phyloP scores from a whole-genome alignment of 2,888 invertebrate species.

The Taenaris catops region DNA sequence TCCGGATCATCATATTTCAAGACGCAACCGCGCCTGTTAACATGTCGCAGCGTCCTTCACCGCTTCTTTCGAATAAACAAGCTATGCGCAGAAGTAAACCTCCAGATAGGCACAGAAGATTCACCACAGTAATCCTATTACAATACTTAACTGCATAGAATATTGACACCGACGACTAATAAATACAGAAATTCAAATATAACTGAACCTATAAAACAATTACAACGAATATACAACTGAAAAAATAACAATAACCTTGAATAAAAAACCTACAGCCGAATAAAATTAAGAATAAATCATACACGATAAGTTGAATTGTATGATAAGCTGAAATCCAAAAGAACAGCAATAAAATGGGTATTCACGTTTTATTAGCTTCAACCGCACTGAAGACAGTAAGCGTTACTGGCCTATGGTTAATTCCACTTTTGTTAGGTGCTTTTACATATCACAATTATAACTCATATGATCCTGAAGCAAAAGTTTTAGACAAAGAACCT shows the following conservation, averaged over 20 bases:
- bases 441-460: constrained; percentile 90
- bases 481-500: constrained; percentile 84
- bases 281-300: too few relatives aligned
- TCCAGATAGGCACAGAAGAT: constrained; percentile 51
- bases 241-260: too few relatives aligned
- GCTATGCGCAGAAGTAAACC: constrained; percentile 63
- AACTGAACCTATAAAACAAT: too few relatives aligned
- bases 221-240: too few relatives aligned
- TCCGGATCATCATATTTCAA: constrained; percentile 24
- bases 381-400: constrained; percentile 89
- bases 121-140: too few relatives aligned
- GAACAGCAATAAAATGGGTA: constrained; percentile 76
- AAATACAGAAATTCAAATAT: too few relatives aligned
- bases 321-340: background rate
- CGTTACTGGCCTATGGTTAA: constrained; percentile 89
- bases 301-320: background rate
- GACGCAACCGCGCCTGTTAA: constrained; percentile 38
- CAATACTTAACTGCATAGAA: too few relatives aligned
- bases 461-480: constrained; percentile 89
- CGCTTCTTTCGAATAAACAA: constrained; percentile 35
- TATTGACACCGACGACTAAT: too few relatives aligned
- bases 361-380: constrained; percentile 87
- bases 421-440: constrained; percentile 90
- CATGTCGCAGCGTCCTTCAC: constrained; percentile 50
- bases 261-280: too few relatives aligned